Evolutionary conservation across 2,888 invertebrate genomes (phyloP).

Genomic region (Brachycybe producta): DNA sequence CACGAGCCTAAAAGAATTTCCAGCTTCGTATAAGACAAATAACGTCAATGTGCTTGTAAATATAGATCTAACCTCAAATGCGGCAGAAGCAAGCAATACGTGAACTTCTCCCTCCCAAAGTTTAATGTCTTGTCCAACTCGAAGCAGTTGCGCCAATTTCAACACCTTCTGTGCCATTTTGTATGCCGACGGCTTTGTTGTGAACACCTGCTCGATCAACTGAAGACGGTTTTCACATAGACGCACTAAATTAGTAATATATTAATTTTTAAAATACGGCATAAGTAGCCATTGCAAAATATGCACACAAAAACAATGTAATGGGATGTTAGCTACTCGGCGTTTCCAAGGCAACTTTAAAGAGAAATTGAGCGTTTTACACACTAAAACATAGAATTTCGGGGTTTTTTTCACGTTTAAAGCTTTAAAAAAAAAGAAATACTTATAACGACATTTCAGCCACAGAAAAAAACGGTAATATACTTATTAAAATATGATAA

Average conservation of each 20-base stretch:
- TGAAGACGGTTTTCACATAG: conserved; percentile 47
- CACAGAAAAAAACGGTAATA: no score
- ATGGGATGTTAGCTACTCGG: no score
- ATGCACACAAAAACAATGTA: conserved; percentile 21
- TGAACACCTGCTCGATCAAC: conserved; percentile 49
- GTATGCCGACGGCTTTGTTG: conserved; percentile 44
- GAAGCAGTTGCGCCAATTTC: conserved; percentile 48
- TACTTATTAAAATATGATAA: no score
- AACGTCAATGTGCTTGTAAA: not conserved
- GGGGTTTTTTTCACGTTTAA: no score
- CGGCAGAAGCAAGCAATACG: conserved; percentile 31
- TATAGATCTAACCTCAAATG: conserved; percentile 27
- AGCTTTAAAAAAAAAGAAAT: no score
- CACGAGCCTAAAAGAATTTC: conserved; percentile 29
- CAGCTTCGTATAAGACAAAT: not conserved
- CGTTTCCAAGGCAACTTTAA: no score
- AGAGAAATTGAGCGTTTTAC: no score
- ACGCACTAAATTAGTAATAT: no score
- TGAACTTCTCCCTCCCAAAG: conserved; percentile 32
- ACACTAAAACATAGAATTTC: no score
- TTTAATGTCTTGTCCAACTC: conserved; percentile 42
- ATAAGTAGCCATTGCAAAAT: not conserved
- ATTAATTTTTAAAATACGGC: no score
- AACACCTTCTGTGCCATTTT: conserved; percentile 49
- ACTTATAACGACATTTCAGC: no score